Percentiles rank a stretch among this genome's conserved stretches.
These are phyloP conservation scores for Choristoneura fumiferana DNA, from an alignment of 1,140 invertebrate genomes.

Conservation along the genomic window DNA sequence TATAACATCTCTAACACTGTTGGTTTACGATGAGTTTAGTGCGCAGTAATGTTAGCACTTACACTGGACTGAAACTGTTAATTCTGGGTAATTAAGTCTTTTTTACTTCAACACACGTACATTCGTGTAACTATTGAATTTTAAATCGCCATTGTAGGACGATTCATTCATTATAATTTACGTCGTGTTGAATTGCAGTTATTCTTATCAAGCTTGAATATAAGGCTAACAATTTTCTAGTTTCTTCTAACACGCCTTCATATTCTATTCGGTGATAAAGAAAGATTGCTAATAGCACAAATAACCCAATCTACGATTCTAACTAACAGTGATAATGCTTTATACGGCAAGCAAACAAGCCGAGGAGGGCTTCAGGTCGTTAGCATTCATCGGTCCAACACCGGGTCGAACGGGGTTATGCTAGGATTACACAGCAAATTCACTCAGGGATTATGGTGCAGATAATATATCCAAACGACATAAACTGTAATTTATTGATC, in stretches of 20 bases:
- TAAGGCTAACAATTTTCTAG: no score
- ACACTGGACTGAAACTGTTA: background rate
- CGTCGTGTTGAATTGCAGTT: no score
- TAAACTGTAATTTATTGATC: no score
- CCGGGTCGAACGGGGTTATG: constrained; percentile 16
- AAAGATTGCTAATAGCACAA: no score
- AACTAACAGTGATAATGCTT: background rate
- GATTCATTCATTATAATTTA: no score
- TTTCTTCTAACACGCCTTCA: no score
- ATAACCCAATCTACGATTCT: no score
- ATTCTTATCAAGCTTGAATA: no score
- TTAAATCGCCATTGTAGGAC: background rate
- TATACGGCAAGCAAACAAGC: constrained; percentile 15
- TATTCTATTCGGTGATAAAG: no score
- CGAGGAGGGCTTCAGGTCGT: constrained; percentile 20
- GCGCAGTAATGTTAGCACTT: constrained; percentile 22
- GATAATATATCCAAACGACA: constrained; percentile 12
- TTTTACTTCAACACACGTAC: background rate
- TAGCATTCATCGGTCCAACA: constrained; percentile 24
- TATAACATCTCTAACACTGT: constrained; percentile 16
- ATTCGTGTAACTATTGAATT: background rate
- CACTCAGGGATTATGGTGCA: constrained; percentile 15
- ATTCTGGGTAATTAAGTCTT: constrained; percentile 1
- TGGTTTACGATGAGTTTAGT: constrained; percentile 31
- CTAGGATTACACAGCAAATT: constrained; percentile 23